Evolutionary conservation across 2,113 vertebrate species (phyloP), one percentile per base, ranked within the genome.

Genomic region (Caretta caretta): DNA sequence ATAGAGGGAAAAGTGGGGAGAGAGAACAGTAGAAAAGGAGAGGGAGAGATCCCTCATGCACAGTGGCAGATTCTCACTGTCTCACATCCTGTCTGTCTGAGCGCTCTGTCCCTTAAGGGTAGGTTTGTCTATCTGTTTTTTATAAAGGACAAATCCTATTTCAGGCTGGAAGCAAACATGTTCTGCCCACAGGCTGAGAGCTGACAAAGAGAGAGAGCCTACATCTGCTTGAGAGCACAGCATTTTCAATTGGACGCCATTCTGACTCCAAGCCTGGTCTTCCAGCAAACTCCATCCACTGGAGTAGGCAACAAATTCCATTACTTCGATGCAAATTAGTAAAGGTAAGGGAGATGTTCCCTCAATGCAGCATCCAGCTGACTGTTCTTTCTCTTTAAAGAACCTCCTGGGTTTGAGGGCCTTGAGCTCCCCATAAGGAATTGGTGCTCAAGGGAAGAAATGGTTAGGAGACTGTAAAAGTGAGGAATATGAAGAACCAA

Each of bases 221-320:
- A 3, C 20, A 48, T 38, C 75, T 19, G 10, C 42, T 10, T 38
- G n/a, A 78, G 38, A 51, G 81, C 94, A 31, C 2, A 0, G 90
- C 86, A 29, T 78, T 51, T 24, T 92, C 88, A 78, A 84, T 59
- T 7, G 38, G 95, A 83, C 92, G 84, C 94, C 91, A 42, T 80
- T 86, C 84, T 49, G 91, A 86, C 83, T 94, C 84, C 89, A 24
- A 8, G 84, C 75, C 79, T 48, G 75, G 24, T 48, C 75, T 80
- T 56, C 24, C 75, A 38, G 35, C 54, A 59, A 19, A 38, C 54
- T n/a, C 24, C n/a, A 49, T 90, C 88, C 87, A 84, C 87, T 76
- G 86, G 90, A 81, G 49, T 76, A 56, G 80, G 83, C 84, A 62
- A 84, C 46, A 78, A 48, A 54, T 82, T 50, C n/a, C 59, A 20